phyloP scores from a whole-genome alignment of 2,797 vertebrate species.

The Dryobates pubescens region DNA sequence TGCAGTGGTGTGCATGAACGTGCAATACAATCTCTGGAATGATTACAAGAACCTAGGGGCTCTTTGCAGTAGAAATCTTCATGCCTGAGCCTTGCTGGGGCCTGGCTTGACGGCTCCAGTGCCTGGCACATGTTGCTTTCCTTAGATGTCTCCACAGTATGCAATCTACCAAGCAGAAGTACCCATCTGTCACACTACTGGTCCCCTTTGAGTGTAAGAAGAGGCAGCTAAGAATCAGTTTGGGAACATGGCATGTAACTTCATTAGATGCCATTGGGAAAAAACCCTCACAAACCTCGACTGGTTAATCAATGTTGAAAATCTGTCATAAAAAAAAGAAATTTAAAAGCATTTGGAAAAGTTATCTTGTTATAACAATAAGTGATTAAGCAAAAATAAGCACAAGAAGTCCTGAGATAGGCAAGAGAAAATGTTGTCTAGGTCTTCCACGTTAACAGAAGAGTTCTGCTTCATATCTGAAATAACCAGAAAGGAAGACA shows the following conservation, averaged over 20 bases:
- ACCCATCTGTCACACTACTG: background rate
- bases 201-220: background rate
- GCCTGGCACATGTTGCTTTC: background rate
- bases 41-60: constrained; percentile 86
- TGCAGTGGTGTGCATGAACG: constrained; percentile 95
- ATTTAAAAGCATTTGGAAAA: background rate
- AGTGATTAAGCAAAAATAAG: background rate
- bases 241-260: fast-evolving
- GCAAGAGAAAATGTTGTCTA: background rate
- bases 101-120: background rate
- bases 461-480: background rate
- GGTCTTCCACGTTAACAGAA: background rate
- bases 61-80: constrained; percentile 81
- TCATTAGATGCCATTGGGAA: background rate
- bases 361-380: background rate
- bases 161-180: background rate
- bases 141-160: background rate
- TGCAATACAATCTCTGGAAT: constrained; percentile 94
- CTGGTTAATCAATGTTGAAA: background rate
- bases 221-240: background rate
- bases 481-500: background rate
- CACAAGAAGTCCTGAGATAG: background rate
- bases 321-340: background rate
- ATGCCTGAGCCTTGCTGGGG: background rate
- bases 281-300: background rate